Evolutionary conservation across 64 coral and sea anemone species (phyloP), one percentile per base, ranked within the genome.

Genomic region (Montipora capricornis): DNA sequence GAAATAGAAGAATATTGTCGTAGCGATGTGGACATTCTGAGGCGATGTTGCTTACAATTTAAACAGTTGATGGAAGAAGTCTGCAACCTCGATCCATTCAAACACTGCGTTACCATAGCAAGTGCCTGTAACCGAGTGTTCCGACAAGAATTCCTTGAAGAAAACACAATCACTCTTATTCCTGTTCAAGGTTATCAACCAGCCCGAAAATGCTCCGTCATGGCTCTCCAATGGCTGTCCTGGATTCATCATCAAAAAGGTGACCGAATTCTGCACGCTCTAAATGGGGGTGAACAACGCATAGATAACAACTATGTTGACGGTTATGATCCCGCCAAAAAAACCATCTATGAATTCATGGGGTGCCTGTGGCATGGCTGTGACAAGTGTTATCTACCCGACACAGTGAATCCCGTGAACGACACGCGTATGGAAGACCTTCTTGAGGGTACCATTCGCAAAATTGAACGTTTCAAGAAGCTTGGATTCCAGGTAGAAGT

Each of bases 1-100:
- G 90, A 86, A 8, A 10, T 68, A 15, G 6, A 12, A 68, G 13
- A 68, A 15, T 93, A 93, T 79, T 93, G 91, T 51, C 51, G 81
- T 15, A 77, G 20, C 46, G 91, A 87, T 51, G 91, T 87, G 6
- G 82, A 87, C 51, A 93, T 90, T 80, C 60, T 90, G 6, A 4
- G 78, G 3, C 16, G n/a, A 19, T 47, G 57, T 24, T 91, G 90
- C 73, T 49, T 83, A 19, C 7, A 91, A 44, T 91, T 91, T 19
- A 80, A 74, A 83, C 55, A 49, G 37, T 3, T 78, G 48, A 83
- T 83, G 45, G 29, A 49, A 15, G 48, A 89, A 15, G 74, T 44
- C 3, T 74, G 61, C 4, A 68, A 69, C 0, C 24, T 89, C 2
- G 92, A 94, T 26, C 92, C 92, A 4, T 94, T 94, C 12, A 44